phyloP scores from a whole-genome alignment of 2,888 invertebrate genomes.

The Zele albiditarsus region DNA sequence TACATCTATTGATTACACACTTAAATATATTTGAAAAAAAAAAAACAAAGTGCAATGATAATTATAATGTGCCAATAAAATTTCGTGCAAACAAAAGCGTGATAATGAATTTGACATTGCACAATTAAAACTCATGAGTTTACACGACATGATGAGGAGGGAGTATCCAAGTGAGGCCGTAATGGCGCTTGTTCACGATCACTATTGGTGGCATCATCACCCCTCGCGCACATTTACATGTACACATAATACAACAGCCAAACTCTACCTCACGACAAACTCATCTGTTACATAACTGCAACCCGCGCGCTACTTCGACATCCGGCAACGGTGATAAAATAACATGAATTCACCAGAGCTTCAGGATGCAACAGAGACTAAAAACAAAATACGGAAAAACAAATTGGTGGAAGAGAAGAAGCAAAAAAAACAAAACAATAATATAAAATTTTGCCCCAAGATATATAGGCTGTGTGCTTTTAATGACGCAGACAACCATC shows the following conservation, averaged over 20 bases:
- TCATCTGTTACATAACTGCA: constrained; percentile 15
- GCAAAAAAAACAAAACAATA: not conserved
- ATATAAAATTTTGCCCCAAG: not conserved
- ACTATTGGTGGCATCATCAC: constrained; percentile 37
- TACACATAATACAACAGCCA: not conserved
- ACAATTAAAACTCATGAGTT: constrained; percentile 57
- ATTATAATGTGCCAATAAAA: constrained; percentile 59
- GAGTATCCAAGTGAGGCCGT: constrained; percentile 30
- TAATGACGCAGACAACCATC: constrained; percentile 28
- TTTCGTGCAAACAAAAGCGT: constrained; percentile 62
- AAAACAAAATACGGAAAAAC: not conserved
- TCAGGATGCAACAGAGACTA: constrained; percentile 18
- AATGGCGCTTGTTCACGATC: constrained; percentile 56
- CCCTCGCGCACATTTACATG: constrained; percentile 18
- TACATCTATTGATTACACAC: too few relatives aligned
- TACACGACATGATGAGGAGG: not conserved
- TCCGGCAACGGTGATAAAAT: constrained; percentile 41
- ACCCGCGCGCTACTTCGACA: constrained; percentile 39
- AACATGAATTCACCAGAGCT: constrained; percentile 36
- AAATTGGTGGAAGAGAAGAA: not conserved
- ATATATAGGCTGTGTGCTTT: not conserved
- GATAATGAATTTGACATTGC: constrained; percentile 63
- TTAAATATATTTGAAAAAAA: not conserved
- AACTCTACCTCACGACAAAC: not conserved
- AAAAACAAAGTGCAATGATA: constrained; percentile 44